phyloP scores from a whole-genome alignment of 1,140 invertebrate genomes.

The Zaprionus tsacasi region DNA sequence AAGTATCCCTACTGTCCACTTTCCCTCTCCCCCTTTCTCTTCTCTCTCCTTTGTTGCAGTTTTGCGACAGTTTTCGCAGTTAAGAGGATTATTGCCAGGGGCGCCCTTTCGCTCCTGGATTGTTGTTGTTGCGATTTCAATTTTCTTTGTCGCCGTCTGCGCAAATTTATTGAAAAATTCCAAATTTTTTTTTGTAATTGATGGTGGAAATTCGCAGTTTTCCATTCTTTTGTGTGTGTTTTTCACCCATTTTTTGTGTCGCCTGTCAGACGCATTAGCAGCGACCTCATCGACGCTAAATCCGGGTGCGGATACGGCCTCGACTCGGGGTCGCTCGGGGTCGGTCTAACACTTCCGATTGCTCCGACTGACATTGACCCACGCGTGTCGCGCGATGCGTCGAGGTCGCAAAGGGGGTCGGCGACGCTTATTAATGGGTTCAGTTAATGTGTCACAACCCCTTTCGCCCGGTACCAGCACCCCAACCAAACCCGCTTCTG shows the following conservation, averaged over 20 bases:
- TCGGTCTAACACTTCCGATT: not conserved
- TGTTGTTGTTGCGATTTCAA: slow-evolving; percentile 21
- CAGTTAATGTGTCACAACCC: slow-evolving; percentile 78
- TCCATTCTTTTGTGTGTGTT: slow-evolving; percentile 46
- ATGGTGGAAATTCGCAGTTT: slow-evolving; percentile 57
- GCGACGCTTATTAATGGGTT: slow-evolving; percentile 83
- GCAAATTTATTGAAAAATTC: slow-evolving; percentile 78
- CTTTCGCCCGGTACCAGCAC: slow-evolving; percentile 39
- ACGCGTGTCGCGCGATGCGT: slow-evolving; percentile 65
- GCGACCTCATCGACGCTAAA: slow-evolving; percentile 6
- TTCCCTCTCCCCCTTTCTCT: not conserved
- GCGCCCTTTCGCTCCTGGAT: slow-evolving; percentile 7
- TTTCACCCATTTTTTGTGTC: slow-evolving; percentile 66
- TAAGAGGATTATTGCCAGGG: slow-evolving; percentile 79
- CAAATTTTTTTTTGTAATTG: slow-evolving; percentile 51
- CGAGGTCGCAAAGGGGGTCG: slow-evolving; percentile 64
- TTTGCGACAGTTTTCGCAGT: slow-evolving; percentile 78
- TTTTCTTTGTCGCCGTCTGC: slow-evolving; percentile 47
- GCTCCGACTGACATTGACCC: slow-evolving; percentile 67
- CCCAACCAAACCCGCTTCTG: slow-evolving; percentile 40
- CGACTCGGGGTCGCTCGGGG: slow-evolving; percentile 1
- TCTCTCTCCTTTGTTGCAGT: slow-evolving; percentile 54
- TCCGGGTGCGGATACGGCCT: slow-evolving; percentile 17
- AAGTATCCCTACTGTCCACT: slow-evolving; percentile 17
- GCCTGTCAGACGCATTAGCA: slow-evolving; percentile 52